Base-by-base conservation (phyloP, 2,797 vertebrate species). In the Hemibagrus guttatus region DNA sequence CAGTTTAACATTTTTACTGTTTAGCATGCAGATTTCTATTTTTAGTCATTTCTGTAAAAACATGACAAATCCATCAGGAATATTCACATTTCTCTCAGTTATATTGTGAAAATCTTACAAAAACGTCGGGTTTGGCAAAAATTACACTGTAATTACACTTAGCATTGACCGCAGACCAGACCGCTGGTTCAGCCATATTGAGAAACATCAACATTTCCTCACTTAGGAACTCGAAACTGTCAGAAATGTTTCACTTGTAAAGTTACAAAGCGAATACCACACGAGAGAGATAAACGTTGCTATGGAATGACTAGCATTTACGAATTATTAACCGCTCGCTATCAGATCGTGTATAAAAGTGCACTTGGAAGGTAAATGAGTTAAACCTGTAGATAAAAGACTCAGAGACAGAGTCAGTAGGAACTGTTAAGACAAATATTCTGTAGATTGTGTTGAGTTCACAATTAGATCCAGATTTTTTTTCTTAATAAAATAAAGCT, bases 381-480 rank as follows among this genome's bases (percentile, higher is more conserved):
- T 75, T 75, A 4, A 54, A 21, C 49, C 74, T 28, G 11, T 23
- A 7, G 52, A 79, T 79, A 63, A 81, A 81, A 63, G 78, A 39
- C 56, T 61, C 21, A 8, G 4, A 59, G 56, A 14, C 21, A 4
- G 35, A 80, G 58, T 7, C 39, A 63, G 59, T n/a, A 46, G 23
- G 42, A 79, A 79, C 1, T n/a, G 35, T 42, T 63, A 63, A 46
- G 23, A 81, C 35, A 63, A 46, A 81, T 63, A 46, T n/a, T 16
- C 35, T 61, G 6, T 42, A 61, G 78, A 80, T 80, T 16, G 21
- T 1, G 21, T 61, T 21, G 23, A 39, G 31, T 46, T 81, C 39
- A 46, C 59, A 46, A 63, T 63, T 11, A 63, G 58, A 63, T 81
- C 79, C 79, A 81, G 79, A 63, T 81, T 81, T 81, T 39, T 39